phyloP scores from a whole-genome alignment of 2,113 vertebrate species.

The Nipponia nippon region DNA sequence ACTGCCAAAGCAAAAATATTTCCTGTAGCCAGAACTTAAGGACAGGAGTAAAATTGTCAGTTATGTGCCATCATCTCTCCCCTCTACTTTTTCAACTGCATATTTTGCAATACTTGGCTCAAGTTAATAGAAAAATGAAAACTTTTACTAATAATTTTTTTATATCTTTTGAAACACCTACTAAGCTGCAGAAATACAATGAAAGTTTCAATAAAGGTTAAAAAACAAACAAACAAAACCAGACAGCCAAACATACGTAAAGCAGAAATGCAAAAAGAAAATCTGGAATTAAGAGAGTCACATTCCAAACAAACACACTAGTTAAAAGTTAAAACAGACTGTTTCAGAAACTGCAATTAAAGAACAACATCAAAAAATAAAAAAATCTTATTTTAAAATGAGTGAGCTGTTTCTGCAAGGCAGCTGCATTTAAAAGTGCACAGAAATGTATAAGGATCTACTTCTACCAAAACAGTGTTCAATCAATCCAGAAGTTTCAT shows the following conservation, averaged over 20 bases:
- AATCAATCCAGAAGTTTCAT: not conserved
- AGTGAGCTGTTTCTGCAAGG: not conserved
- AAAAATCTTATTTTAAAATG: not conserved
- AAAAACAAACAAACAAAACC: not conserved
- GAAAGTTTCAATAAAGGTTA: not conserved
- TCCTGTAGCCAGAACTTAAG: not conserved
- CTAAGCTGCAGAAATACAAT: not conserved
- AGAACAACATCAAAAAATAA: not conserved
- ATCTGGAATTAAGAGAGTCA: not conserved
- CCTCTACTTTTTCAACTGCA: not conserved
- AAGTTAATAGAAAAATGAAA: not conserved
- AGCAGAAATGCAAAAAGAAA: not conserved
- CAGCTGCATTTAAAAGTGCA: not conserved
- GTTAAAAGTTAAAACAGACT: not conserved
- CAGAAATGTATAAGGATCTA: not conserved
- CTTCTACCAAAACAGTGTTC: not conserved
- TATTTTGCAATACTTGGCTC: not conserved
- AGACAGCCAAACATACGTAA: not conserved
- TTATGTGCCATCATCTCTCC: not conserved
- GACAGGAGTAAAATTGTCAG: not conserved
- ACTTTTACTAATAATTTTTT: not conserved
- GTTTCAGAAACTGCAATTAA: not conserved
- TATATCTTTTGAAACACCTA: not conserved
- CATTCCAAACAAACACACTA: not conserved
- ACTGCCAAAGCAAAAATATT: not conserved